These are phyloP conservation scores for Phalangium opilio DNA, from an alignment of 2,888 invertebrate genomes.

Conservation along the genomic window DNA sequence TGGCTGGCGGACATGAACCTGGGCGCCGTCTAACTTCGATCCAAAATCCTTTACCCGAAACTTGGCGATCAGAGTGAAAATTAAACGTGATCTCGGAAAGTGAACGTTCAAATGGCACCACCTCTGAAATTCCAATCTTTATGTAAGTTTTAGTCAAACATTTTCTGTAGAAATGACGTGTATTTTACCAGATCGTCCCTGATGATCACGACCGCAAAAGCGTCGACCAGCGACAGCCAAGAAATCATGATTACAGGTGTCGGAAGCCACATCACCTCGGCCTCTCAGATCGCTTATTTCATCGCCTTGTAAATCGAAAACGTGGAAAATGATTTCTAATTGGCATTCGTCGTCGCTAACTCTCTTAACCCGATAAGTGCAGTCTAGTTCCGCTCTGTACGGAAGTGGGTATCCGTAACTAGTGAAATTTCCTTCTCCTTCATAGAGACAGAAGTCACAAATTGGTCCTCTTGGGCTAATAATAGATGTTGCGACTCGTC, in stretches of 20 bases:
- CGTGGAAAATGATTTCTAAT: constrained; percentile 19
- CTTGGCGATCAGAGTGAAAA: constrained; percentile 13
- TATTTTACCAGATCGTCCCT: constrained; percentile 11
- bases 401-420: constrained; percentile 19
- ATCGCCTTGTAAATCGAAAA: constrained; percentile 18
- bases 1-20: constrained; percentile 7
- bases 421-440: constrained; percentile 19
- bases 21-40: constrained; percentile 14
- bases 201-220: constrained; percentile 18
- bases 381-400: constrained; percentile 18
- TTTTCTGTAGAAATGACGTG: background rate
- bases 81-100: constrained; percentile 14
- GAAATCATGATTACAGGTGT: constrained; percentile 17
- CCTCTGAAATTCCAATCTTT: constrained; percentile 5
- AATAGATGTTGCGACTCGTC: too few relatives aligned
- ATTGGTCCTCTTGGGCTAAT: background rate
- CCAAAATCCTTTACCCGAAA: constrained; percentile 18
- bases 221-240: constrained; percentile 16
- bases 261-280: background rate
- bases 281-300: constrained; percentile 1
- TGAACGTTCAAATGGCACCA: constrained; percentile 12
- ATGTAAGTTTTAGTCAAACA: background rate
- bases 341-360: constrained; percentile 14
- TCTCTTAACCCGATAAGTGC: constrained; percentile 19
- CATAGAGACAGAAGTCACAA: constrained; percentile 18